Base-by-base conservation (phyloP, 2,797 vertebrate species). In the Melanotaenia pygmaea region DNA sequence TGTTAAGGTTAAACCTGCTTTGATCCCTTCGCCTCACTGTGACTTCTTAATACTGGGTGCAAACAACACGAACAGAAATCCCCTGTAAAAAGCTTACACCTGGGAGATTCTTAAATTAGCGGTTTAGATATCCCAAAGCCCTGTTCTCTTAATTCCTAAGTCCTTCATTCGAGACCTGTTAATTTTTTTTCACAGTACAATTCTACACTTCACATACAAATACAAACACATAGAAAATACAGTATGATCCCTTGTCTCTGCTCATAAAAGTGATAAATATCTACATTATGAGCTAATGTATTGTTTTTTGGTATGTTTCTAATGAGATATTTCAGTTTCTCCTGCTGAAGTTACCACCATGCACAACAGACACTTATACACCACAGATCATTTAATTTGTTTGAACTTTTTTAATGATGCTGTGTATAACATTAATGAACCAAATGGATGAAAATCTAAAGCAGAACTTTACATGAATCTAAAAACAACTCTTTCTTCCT, bases 1-100 rank as follows among this genome's bases (percentile, higher is more conserved):
- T 91, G 86, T 84, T 82, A 85, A 95, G 94, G 95, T 95, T 96
- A 95, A 94, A 85, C 87, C 94, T 82, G 88, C 78, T 88, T 91
- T 96, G 89, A 93, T 93, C 93, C 93, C 89, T 94, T 96, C 83
- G 92, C 95, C 95, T 95, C 94, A 92, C 88, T 82, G 93, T 96
- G 95, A 96, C 95, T 94, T 85, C 88, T 86, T 96, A 96, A 96
- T 94, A 84, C 91, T 62, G 79, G 82, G 89, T 92, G 92, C 94
- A 95, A 91, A 90, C 89, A 93, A 87, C 88, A 89, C 74, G 90
- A 78, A 86, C 93, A 95, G 94, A 95, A 95, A 92, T 94, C 96
- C 95, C 76, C 91, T 90, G 94, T 91, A 87, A 95, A 94, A 94
- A 94, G 95, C 95, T 97, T 96, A 96, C 89, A 93, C 91, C 84